Conservation (phyloP, 1,140 invertebrate species). For the Ceratosolen solmsi region DNA sequence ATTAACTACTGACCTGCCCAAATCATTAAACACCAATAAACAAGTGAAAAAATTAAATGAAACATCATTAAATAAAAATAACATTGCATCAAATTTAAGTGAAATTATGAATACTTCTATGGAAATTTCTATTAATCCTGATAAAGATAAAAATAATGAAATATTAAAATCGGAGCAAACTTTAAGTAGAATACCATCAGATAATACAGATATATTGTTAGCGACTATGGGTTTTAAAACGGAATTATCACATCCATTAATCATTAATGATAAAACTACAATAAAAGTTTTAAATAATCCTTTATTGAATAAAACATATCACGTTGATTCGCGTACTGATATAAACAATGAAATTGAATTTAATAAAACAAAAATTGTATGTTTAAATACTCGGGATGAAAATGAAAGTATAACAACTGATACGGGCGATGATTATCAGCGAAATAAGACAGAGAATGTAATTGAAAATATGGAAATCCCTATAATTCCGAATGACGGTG, state of each 20-base stretch:
- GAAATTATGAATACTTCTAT: not conserved
- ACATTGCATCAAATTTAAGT: not conserved
- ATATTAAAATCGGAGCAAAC: slow-evolving; percentile 12
- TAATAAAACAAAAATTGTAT: not conserved
- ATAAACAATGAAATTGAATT: not conserved
- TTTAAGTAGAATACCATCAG: slow-evolving; percentile 37
- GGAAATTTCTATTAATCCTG: not conserved
- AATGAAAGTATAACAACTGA: no score
- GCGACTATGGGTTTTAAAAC: slow-evolving; percentile 43
- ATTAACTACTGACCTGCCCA: not conserved
- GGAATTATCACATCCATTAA: slow-evolving; percentile 27
- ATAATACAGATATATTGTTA: slow-evolving; percentile 39
- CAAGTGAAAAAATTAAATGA: slow-evolving; percentile 1
- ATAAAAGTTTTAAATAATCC: slow-evolving; percentile 37
- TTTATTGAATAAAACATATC: slow-evolving; percentile 10
- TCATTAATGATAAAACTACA: slow-evolving; percentile 39
- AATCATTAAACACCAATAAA: not conserved
- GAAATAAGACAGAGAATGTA: not conserved
- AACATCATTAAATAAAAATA: not conserved
- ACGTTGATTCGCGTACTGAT: not conserved
- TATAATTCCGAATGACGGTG: not conserved
- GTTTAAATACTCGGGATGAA: not conserved
- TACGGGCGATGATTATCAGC: no score
- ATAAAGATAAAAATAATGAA: not conserved
- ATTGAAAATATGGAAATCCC: not conserved